A percentile compares a stretch with the other conserved stretches of the same genome.
phyloP scores from a whole-genome alignment of 1,140 invertebrate species.

The Theocolax elegans region DNA sequence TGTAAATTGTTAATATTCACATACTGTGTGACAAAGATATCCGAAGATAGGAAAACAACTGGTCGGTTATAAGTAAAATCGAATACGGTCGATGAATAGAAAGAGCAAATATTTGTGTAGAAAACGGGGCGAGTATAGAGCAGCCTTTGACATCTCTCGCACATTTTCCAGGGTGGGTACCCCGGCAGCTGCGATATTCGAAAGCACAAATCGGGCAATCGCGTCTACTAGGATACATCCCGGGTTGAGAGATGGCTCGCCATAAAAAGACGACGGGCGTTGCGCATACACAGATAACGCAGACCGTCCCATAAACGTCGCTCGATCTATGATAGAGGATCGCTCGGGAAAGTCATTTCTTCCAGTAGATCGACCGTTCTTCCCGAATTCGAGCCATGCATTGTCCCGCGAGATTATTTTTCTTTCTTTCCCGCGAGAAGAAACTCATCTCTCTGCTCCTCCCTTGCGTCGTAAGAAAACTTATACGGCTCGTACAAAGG shows the following conservation, averaged over 20 bases:
- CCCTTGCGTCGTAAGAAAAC: constrained; percentile 2
- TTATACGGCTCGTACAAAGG: constrained; percentile 17
- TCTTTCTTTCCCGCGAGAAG: background rate
- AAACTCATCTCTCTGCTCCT: background rate
- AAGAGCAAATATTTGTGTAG: no score
- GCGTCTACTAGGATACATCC: background rate
- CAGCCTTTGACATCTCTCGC: no score
- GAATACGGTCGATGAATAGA: no score
- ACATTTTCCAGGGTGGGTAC: no score
- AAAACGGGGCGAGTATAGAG: no score
- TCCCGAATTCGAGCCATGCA: background rate
- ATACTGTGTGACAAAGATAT: no score
- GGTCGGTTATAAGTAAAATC: no score
- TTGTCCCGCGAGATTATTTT: constrained; percentile 35
- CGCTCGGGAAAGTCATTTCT: constrained; percentile 32
- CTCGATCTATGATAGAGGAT: background rate
- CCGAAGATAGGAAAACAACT: no score
- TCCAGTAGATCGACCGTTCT: constrained; percentile 24
- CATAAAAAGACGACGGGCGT: background rate
- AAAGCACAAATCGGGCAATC: background rate
- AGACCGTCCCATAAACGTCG: background rate
- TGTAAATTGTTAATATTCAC: no score
- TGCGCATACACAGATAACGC: constrained; percentile 10
- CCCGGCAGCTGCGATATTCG: background rate
- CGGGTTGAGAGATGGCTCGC: background rate